These are phyloP conservation scores for Thera britannica DNA, from an alignment of 2,888 invertebrate genomes.

Conservation along the genomic window DNA sequence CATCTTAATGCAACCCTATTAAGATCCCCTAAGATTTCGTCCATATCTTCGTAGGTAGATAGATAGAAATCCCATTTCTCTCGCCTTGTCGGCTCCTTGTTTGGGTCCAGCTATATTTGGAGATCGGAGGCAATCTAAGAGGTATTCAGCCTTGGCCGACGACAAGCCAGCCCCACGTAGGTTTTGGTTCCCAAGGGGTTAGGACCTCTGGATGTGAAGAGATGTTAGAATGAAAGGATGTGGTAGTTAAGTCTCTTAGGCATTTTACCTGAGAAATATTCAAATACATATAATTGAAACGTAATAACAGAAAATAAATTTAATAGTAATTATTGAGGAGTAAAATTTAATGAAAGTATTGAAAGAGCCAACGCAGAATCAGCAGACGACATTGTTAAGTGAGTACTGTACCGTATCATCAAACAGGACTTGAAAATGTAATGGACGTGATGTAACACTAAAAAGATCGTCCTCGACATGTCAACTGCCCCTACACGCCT, in stretches of 20 bases:
- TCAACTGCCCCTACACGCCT: constrained; percentile 45
- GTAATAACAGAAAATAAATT: too few species aligned
- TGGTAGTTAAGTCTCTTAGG: constrained; percentile 34
- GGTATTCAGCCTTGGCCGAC: constrained; percentile 73
- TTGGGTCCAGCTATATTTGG: constrained; percentile 72
- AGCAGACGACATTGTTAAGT: background rate
- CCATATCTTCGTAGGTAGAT: constrained; percentile 28
- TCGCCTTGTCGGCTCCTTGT: constrained; percentile 74
- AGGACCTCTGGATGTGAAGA: constrained; percentile 48
- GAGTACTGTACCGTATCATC: background rate
- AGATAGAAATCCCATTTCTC: constrained; percentile 53
- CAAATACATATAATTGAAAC: too few species aligned
- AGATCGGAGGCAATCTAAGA: constrained; percentile 78
- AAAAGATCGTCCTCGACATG: constrained; percentile 29
- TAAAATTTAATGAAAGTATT: background rate
- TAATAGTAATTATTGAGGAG: background rate
- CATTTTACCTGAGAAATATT: too few species aligned
- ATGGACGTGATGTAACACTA: constrained; percentile 25
- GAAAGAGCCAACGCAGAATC: background rate
- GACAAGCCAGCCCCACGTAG: constrained; percentile 71
- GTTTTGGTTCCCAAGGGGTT: constrained; percentile 73
- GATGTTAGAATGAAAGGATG: constrained; percentile 45
- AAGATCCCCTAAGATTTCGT: constrained; percentile 43
- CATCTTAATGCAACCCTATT: constrained; percentile 47
- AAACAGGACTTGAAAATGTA: constrained; percentile 18